Evolutionary conservation across 2,888 invertebrate genomes (phyloP).

Genomic region (Stenotaenia linearis): DNA sequence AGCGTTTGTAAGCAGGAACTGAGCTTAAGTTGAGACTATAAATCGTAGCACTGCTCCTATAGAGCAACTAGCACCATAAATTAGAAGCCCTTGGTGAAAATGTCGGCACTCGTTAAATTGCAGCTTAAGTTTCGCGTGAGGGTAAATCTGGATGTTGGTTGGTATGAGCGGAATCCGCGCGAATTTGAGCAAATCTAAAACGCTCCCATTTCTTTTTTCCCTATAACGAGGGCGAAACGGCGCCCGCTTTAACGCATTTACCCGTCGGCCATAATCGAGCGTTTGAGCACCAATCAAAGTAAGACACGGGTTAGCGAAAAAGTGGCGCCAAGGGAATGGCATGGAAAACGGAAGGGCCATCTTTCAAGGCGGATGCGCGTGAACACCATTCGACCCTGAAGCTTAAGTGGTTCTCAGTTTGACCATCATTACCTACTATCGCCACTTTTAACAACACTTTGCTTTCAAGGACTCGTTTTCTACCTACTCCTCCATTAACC

Average conservation of each 20-base stretch:
- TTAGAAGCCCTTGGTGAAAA: constrained; percentile 23
- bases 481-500: neutral
- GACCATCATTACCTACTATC: constrained; percentile 26
- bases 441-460: constrained; percentile 26
- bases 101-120: constrained; percentile 26
- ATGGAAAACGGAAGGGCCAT: constrained; percentile 2
- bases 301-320: constrained; percentile 16
- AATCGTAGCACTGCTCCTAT: constrained; percentile 1
- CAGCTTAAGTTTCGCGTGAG: constrained; percentile 21
- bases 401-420: constrained; percentile 20
- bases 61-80: neutral
- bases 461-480: constrained; percentile 21
- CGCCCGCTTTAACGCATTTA: constrained; percentile 20
- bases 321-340: constrained; percentile 12
- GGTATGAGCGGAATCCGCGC: constrained; percentile 17
- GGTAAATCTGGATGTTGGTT: constrained; percentile 1
- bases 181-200: neutral
- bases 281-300: constrained; percentile 26
- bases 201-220: neutral
- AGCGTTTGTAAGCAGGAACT: constrained; percentile 7
- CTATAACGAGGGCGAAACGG: neutral
- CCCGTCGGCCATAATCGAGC: constrained; percentile 19
- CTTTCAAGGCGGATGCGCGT: constrained; percentile 21
- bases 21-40: constrained; percentile 17
- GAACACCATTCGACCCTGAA: constrained; percentile 19